Evolutionary conservation across 2,888 invertebrate genomes (phyloP), one percentile per base, ranked within the genome.

Genomic region (Agrenia bidenticulata): DNA sequence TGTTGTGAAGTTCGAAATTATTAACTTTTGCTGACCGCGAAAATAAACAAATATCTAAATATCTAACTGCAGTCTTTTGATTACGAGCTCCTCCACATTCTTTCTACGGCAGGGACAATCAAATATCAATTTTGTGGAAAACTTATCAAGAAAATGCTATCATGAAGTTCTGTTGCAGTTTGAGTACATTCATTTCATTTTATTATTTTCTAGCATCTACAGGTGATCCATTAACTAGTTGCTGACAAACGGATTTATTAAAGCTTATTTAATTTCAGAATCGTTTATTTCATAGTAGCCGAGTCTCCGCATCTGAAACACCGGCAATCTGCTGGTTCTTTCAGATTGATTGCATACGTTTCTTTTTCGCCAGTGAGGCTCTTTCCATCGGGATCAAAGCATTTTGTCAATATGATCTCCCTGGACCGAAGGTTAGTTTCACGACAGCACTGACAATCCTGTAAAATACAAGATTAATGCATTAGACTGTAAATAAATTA

Each of bases 401-500:
- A 94, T 77, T 93, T 91, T 15, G 86, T 86, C 63, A 94, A 82
- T 0, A 88, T 87, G 37, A 94, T 88, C 59, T 88, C 81, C 72
- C 92, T 85, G 77, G 92, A 91, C 66, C 91, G 85, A 55, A 94
- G 84, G 78, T 87, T 90, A 77, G 90, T 90, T 80, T 94, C 94
- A 63, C 92, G 85, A 78, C 94, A 94, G 81, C 94, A 94, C 78
- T 88, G 92, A 79, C 94, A 94, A 82, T 94, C 93, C 93, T 91
- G 79, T n/a, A 41, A 32, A 32, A 32, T 32, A 32, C 32, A 32
- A 32, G 11, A 32, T 32, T 32, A 32, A 4, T 32, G 11, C n/a
- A n/a, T n/a, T n/a, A n/a, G n/a, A n/a, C n/a, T n/a, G n/a, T n/a
- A n/a, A n/a, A n/a, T n/a, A n/a, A n/a, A n/a, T n/a, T n/a, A n/a